Percentiles rank a stretch among this genome's conserved stretches.
These are phyloP conservation scores for Drosophila nr. fundita DNA, from an alignment of 2,888 invertebrate genomes.

Conservation along the genomic window DNA sequence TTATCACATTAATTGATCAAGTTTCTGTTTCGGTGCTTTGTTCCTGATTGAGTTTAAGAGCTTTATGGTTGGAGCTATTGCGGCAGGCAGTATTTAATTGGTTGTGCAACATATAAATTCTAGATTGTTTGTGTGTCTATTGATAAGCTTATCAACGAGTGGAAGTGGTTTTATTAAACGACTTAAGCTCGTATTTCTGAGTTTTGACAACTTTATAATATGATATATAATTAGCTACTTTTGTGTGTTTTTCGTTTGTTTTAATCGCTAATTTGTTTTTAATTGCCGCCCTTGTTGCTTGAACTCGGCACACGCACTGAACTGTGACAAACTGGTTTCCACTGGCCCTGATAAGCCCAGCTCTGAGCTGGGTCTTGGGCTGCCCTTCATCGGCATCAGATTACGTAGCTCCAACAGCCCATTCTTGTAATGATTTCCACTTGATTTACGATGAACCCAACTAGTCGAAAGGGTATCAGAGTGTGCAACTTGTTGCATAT, in stretches of 20 bases:
- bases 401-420: constrained; percentile 18
- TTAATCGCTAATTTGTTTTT: constrained; percentile 55
- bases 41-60: constrained; percentile 5
- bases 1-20: constrained; percentile 61
- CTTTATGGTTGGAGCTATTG: constrained; percentile 5
- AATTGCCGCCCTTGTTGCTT: constrained; percentile 58
- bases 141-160: constrained; percentile 50
- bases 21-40: not conserved
- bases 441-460: constrained; percentile 38
- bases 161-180: constrained; percentile 42
- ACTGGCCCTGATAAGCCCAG: constrained; percentile 28
- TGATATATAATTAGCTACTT: constrained; percentile 32
- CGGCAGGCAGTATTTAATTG: not conserved
- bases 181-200: constrained; percentile 25
- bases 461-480: constrained; percentile 1
- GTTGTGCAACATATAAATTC: constrained; percentile 18
- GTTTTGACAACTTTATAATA: constrained; percentile 33
- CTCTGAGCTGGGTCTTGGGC: not conserved
- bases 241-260: not conserved
- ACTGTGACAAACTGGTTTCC: constrained; percentile 49
- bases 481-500: constrained; percentile 36
- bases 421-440: constrained; percentile 32
- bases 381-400: constrained; percentile 50
- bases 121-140: constrained; percentile 4
- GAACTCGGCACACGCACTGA: constrained; percentile 48